A percentile compares a stretch with the other conserved stretches of the same genome.
These are phyloP conservation scores for Lepilemur ruficaudatus DNA, from an alignment of 2,797 vertebrate species.

Conservation along the genomic window DNA sequence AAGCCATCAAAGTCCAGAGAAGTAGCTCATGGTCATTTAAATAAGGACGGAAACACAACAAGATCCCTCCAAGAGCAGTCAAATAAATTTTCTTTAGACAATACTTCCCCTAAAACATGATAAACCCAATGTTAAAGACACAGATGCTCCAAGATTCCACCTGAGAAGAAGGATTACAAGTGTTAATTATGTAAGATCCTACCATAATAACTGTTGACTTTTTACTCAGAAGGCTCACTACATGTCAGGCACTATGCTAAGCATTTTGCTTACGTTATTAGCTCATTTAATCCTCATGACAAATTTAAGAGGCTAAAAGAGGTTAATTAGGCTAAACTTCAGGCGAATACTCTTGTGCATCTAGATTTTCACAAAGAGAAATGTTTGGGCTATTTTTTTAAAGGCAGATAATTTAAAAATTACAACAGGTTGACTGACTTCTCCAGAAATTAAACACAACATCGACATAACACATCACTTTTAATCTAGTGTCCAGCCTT, in stretches of 20 bases:
- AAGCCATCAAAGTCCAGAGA: background rate
- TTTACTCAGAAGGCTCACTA: background rate
- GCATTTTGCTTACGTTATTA: background rate
- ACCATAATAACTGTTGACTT: background rate
- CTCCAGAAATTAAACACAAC: background rate
- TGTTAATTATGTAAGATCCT: background rate
- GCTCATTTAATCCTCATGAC: background rate
- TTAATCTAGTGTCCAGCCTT: background rate
- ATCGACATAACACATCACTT: background rate
- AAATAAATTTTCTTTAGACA: background rate
- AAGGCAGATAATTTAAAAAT: background rate
- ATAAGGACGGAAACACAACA: background rate
- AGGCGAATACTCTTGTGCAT: background rate
- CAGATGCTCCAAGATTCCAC: background rate
- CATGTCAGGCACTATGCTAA: background rate
- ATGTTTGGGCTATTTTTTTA: background rate
- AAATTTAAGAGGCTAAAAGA: constrained; percentile 36
- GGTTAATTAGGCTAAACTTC: background rate
- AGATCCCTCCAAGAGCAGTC: background rate
- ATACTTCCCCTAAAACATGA: background rate
- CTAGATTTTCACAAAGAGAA: background rate
- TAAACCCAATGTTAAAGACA: background rate
- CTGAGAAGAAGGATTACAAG: background rate
- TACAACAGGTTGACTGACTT: background rate
- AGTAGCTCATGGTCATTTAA: background rate